A percentile compares a stretch with the other conserved stretches of the same genome.
phyloP scores from a whole-genome alignment of 30 jellyfish, hydroid and myxozoan species.

The Aurelia aurita region DNA sequence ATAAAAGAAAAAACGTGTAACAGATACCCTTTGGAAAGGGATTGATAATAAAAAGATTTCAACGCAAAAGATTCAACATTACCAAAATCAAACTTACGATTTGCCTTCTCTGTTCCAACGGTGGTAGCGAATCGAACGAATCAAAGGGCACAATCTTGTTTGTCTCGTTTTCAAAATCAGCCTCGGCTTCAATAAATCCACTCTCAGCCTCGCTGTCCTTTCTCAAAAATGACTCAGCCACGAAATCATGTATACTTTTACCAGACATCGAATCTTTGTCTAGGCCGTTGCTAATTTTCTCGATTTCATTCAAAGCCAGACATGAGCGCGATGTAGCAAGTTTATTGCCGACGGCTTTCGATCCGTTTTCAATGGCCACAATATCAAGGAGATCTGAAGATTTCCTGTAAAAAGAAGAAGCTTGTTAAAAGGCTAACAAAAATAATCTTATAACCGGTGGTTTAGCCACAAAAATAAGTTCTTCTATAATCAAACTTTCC shows the following conservation, averaged over 20 bases:
- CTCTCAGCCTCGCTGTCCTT: conserved; percentile 51
- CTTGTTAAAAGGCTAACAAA: too few relatives aligned
- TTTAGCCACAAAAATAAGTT: too few relatives aligned
- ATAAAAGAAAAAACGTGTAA: too few relatives aligned
- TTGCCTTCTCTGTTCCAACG: conserved; percentile 69
- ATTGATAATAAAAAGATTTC: too few relatives aligned
- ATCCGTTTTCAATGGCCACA: neutral
- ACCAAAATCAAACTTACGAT: conserved; percentile 15
- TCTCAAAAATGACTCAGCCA: conserved; percentile 6
- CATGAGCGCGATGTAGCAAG: conserved; percentile 37
- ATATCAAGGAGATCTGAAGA: conserved; percentile 15
- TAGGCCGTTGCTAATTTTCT: neutral
- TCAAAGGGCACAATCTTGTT: conserved; percentile 6
- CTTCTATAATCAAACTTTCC: too few relatives aligned
- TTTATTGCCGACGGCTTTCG: neutral
- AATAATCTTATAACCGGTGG: too few relatives aligned
- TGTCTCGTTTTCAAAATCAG: conserved; percentile 14
- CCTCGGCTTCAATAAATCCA: conserved; percentile 47
- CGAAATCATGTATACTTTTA: conserved; percentile 1
- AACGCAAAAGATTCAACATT: too few relatives aligned
- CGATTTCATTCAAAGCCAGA: conserved; percentile 33
- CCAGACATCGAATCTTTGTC: neutral
- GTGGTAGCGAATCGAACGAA: conserved; percentile 41
- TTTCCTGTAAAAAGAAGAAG: too few relatives aligned
- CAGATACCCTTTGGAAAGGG: too few relatives aligned